Base-by-base conservation (phyloP, 2,113 vertebrate species). In the Pedetes capensis region DNA sequence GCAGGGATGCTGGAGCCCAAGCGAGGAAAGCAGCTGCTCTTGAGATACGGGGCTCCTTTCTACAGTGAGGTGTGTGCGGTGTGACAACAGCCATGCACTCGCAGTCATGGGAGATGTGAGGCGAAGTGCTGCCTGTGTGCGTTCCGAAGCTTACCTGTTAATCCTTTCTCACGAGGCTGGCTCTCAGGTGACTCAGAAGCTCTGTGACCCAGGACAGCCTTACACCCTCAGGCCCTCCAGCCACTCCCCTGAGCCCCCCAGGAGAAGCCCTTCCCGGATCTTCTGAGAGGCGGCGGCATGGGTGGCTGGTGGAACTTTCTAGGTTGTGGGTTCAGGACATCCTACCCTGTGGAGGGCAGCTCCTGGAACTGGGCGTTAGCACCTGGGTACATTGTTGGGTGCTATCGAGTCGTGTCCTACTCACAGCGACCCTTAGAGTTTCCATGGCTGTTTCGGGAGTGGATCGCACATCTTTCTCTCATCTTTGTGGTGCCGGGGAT, bases 301-400 rank as follows among this genome's bases (percentile, higher is more conserved):
- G 66, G 64, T 25, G 9, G 39, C 61, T 5, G 29, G 8, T 12
- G 68, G 42, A 3, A 25, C 61, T 37, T 66, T 25, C 32, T 0
- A 29, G 87, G 53, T 55, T n/a, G 37, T 14, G 22, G 55, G 20
- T 22, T 42, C 20, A 29, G 74, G 91, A 92, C 39, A 55, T 22
- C 17, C 25, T 20, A 7, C 3, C 3, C 25, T 9, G 0, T 7
- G 13, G 59, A 3, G 68, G 66, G 23, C 1, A 5, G 34, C 39
- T 25, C n/a, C 29, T 42, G 27, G 81, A 11, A n/a, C 2, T 20
- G 3, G 10, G n/a, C 14, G 6, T 25, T 8, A 12, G 37, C 9
- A 42, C n/a, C n/a, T n/a, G n/a, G n/a, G n/a, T n/a, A n/a, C n/a
- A n/a, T n/a, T n/a, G n/a, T n/a, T n/a, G n/a, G n/a, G n/a, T n/a